Evolutionary conservation across 2,888 invertebrate species (phyloP), one percentile per base, ranked within the genome.

Genomic region (Macrosiphum euphorbiae): DNA sequence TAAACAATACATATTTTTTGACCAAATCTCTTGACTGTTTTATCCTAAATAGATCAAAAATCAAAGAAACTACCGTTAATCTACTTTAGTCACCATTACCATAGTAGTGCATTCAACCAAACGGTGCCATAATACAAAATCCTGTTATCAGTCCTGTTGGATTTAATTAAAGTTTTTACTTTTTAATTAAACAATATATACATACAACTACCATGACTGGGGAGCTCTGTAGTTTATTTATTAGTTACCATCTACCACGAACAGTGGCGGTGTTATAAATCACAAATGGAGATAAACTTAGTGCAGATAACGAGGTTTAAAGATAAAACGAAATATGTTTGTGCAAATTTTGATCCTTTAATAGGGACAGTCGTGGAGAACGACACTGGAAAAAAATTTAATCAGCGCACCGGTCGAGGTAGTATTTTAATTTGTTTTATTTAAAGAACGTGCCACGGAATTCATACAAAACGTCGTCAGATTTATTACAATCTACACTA

Each of bases 181-280:
- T 93, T 93, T 93, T 93, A 93, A 93, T 93, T 89, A 93, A 85
- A 92, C 92, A 89, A 84, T 92, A 89, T 92, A 89, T 89, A 58
- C 89, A 89, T 92, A 84, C 28, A 84, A 47, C 89, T 58, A 35
- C 67, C 44, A 86, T 5, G 35, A 26, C 47, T 92, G 84, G 35
- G 28, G 16, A 58, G 35, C 16, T 85, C 58, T 89, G 26, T 26
- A 90, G 89, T 93, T 93, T 92, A 92, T 88, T 89, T 55, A 55
- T 8, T 47, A 47, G 8, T 47, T 89, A 13, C 44, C n/a, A 13
- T 92, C 35, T 44, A 55, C 78, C 24, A 5, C 24, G 44, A 78
- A 78, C n/a, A 35, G 52, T 44, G 52, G 47, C 3, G 26, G 84
- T 89, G 35, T 55, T 89, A 78, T 93, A 89, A 58, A 85, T 89